phyloP scores from a whole-genome alignment of 2,888 invertebrate species.

The Cantharis lateralis region DNA sequence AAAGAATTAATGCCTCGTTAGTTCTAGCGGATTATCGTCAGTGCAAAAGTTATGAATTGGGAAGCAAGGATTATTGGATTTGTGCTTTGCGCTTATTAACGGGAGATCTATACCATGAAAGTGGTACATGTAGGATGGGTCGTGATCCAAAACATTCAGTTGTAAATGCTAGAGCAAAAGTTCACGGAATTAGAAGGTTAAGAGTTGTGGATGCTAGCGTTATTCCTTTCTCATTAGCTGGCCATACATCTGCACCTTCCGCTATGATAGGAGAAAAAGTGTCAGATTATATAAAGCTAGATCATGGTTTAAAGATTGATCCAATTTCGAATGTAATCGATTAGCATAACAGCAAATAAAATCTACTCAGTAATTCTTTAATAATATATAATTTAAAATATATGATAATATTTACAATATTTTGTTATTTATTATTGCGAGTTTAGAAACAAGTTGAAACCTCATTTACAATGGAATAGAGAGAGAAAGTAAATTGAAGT shows the following conservation, averaged over 20 bases:
- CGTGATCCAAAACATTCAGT: slow-evolving; percentile 26
- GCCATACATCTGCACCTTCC: slow-evolving; percentile 59
- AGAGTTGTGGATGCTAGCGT: slow-evolving; percentile 51
- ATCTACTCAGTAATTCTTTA: too few species aligned
- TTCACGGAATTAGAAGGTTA: slow-evolving; percentile 67
- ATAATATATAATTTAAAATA: too few species aligned
- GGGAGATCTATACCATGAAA: slow-evolving; percentile 24
- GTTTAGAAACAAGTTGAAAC: too few species aligned
- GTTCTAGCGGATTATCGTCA: slow-evolving; percentile 42
- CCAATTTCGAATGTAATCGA: not conserved
- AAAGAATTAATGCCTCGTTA: slow-evolving; percentile 60
- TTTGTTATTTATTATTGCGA: too few species aligned
- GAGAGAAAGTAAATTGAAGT: too few species aligned
- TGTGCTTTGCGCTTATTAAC: slow-evolving; percentile 33
- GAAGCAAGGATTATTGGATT: slow-evolving; percentile 31
- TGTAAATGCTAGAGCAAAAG: slow-evolving; percentile 50
- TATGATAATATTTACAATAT: too few species aligned
- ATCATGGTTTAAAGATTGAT: not conserved
- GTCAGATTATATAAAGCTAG: slow-evolving; percentile 1
- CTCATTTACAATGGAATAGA: too few species aligned
- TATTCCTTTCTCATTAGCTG: slow-evolving; percentile 59
- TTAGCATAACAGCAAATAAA: too few species aligned
- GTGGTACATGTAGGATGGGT: slow-evolving; percentile 35
- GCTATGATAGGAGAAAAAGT: slow-evolving; percentile 62
- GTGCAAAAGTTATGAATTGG: not conserved